Evolutionary conservation across 2,888 invertebrate species (phyloP).

Genomic region (Aphodius sticticus): DNA sequence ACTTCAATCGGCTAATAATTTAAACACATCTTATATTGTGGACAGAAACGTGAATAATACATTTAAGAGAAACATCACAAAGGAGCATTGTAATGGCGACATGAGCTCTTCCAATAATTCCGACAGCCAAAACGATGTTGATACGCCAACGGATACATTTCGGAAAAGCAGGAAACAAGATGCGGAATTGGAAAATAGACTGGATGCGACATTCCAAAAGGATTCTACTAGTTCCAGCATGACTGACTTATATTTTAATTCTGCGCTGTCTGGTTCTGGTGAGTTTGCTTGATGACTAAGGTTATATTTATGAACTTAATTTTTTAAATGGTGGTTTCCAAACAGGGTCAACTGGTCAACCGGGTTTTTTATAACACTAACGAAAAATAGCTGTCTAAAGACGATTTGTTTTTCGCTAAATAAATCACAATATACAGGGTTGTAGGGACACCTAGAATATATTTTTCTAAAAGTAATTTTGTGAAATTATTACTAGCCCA

Average conservation of each 20-base stretch:
- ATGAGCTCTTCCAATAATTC: slow-evolving; percentile 37
- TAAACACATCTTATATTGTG: slow-evolving; percentile 30
- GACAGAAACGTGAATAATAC: slow-evolving; percentile 34
- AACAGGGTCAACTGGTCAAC: too few relatives aligned
- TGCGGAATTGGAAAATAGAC: slow-evolving; percentile 17
- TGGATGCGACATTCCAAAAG: slow-evolving; percentile 22
- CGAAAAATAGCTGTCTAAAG: too few relatives aligned
- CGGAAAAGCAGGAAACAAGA: slow-evolving; percentile 21
- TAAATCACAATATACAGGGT: too few relatives aligned
- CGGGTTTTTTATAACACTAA: too few relatives aligned
- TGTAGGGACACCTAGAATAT: too few relatives aligned
- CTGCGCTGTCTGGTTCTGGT: slow-evolving; percentile 29
- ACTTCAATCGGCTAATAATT: slow-evolving; percentile 30
- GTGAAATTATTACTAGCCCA: slow-evolving; percentile 10
- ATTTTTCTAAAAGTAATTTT: not conserved
- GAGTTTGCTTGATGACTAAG: not conserved
- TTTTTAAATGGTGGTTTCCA: not conserved
- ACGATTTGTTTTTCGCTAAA: too few relatives aligned
- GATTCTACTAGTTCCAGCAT: slow-evolving; percentile 28
- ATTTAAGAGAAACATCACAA: slow-evolving; percentile 35
- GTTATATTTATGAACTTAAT: not conserved
- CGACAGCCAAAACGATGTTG: slow-evolving; percentile 31
- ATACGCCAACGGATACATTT: slow-evolving; percentile 24
- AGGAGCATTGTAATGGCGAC: slow-evolving; percentile 33
- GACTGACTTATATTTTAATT: slow-evolving; percentile 35